phyloP scores from a whole-genome alignment of 1,140 invertebrate genomes.

The Heliconius melpomene region DNA sequence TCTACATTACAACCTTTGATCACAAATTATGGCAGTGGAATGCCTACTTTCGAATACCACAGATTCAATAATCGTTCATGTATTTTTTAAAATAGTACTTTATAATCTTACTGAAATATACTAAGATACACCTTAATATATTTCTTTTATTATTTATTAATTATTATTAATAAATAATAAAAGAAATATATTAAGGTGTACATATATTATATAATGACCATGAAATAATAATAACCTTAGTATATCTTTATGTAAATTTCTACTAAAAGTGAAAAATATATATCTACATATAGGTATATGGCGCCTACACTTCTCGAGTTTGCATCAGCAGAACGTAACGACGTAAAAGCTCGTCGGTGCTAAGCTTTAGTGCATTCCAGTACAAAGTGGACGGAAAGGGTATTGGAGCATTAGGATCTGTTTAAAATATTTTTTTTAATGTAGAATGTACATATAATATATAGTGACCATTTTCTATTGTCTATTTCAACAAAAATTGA shows the following conservation, averaged over 20 bases:
- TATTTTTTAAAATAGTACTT: no score
- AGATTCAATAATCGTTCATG: no score
- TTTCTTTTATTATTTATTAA: no score
- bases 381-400: neutral
- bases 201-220: no score
- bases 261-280: neutral
- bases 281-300: neutral
- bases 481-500: neutral
- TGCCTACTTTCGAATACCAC: no score
- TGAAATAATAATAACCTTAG: neutral
- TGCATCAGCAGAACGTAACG: slow-evolving; percentile 34
- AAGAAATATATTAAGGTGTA: no score
- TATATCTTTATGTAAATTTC: neutral
- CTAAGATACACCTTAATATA: no score
- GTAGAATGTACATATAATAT: neutral
- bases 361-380: slow-evolving; percentile 5
- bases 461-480: neutral
- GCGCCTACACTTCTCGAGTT: slow-evolving; percentile 37
- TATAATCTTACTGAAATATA: no score
- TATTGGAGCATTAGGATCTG: neutral
- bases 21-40: no score
- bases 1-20: no score
- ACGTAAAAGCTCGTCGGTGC: slow-evolving; percentile 18
- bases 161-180: no score
- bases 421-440: neutral